Percentiles rank a stretch among this genome's conserved stretches.
These are phyloP conservation scores for Syrrhaptes paradoxus DNA, from an alignment of 2,113 vertebrate genomes.

Conservation along the genomic window DNA sequence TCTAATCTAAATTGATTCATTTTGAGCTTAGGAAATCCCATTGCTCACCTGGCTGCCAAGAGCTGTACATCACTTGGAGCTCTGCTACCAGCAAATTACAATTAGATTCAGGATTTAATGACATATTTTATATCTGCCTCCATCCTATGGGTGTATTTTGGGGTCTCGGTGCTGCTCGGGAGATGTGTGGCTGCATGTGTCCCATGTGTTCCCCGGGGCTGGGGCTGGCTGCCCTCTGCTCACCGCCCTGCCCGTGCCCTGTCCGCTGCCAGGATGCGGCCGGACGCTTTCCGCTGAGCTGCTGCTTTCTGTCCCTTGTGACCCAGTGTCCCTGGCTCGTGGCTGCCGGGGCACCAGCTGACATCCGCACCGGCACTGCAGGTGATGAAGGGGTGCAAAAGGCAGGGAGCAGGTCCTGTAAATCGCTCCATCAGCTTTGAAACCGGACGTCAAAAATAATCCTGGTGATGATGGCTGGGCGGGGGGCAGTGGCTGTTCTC, in stretches of 20 bases:
- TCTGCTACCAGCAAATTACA: neutral
- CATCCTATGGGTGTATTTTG: neutral
- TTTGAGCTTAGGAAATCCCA: neutral
- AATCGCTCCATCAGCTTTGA: neutral
- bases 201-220: neutral
- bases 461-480: neutral
- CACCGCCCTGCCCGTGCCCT: neutral
- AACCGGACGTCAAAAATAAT: neutral
- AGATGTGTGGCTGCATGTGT: neutral
- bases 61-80: neutral
- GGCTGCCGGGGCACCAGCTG: neutral
- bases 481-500: rapidly evolving
- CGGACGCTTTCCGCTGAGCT: neutral
- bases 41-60: neutral
- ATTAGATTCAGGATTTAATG: neutral
- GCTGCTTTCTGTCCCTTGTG: neutral
- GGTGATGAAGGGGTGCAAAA: neutral
- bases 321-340: neutral
- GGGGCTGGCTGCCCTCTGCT: neutral
- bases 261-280: neutral
- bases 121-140: neutral
- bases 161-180: neutral
- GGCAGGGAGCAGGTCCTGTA: neutral
- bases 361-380: rapidly evolving
- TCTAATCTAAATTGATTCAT: neutral